A percentile compares a stretch with the other conserved stretches of the same genome.
Conservation (phyloP, 2,797 vertebrate species). For the Anguilla marmorata region DNA sequence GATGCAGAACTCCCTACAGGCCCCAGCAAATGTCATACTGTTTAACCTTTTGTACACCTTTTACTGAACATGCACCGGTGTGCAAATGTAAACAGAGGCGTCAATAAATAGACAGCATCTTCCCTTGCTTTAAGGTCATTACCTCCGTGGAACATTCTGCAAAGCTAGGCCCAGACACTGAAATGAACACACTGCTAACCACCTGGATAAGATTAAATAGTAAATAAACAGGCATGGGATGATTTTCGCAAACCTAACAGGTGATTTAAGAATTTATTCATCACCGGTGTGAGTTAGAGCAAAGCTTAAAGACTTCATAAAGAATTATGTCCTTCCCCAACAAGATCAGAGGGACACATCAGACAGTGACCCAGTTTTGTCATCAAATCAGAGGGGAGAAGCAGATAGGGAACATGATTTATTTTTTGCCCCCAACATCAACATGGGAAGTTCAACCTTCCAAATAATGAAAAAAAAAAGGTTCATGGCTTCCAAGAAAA, state of each 20-base stretch:
- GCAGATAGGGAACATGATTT: constrained; percentile 5
- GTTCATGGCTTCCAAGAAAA: neutral
- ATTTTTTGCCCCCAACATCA: neutral
- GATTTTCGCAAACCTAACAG: neutral
- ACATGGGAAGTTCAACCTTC: constrained; percentile 1
- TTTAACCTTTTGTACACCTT: constrained; percentile 18
- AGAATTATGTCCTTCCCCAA: neutral
- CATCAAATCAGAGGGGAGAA: constrained; percentile 15
- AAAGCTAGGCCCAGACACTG: neutral
- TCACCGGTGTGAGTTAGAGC: neutral
- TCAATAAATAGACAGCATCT: neutral
- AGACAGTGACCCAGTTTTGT: constrained; percentile 22
- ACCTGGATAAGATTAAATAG: neutral
- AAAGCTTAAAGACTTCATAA: neutral
- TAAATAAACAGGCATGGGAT: neutral
- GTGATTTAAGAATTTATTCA: neutral
- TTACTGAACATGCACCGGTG: neutral
- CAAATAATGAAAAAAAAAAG: constrained; percentile 6
- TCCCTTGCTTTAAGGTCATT: neutral
- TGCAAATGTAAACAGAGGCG: neutral
- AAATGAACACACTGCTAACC: neutral
- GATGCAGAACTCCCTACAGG: neutral
- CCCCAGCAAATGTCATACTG: constrained; percentile 7
- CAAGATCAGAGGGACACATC: constrained; percentile 24
- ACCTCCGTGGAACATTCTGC: neutral